Evolutionary conservation across 2,113 vertebrate species (phyloP).

Genomic region (Pygoscelis antarcticus): DNA sequence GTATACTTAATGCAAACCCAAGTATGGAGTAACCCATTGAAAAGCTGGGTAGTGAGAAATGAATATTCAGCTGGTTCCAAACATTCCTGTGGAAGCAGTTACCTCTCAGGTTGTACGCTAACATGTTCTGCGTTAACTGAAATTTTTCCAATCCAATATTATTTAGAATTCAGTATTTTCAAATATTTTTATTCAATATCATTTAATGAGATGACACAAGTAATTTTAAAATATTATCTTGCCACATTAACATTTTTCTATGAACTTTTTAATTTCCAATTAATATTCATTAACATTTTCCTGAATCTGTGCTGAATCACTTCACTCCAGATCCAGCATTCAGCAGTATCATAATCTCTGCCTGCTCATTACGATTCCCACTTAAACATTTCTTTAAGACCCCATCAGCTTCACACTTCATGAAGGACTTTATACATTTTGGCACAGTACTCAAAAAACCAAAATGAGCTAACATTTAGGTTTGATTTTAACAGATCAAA

Average conservation of each 20-base stretch:
- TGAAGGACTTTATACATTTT: not conserved
- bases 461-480: not conserved
- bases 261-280: not conserved
- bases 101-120: not conserved
- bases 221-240: not conserved
- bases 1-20: not conserved
- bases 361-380: not conserved
- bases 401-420: not conserved
- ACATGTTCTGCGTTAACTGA: not conserved
- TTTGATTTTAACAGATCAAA: not conserved
- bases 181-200: not conserved
- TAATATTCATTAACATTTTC: not conserved
- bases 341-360: not conserved
- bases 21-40: not conserved
- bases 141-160: not conserved
- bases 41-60: not conserved
- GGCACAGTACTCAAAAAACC: not conserved
- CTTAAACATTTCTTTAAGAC: not conserved
- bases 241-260: not conserved
- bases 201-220: not conserved
- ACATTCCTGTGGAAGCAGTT: not conserved
- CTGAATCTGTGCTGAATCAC: not conserved
- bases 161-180: not conserved
- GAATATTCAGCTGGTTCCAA: not conserved
- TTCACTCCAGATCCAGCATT: not conserved